A percentile compares a stretch with the other conserved stretches of the same genome.
Evolutionary conservation across 2,113 vertebrate genomes (phyloP).

Genomic region (Ardeotis arabs): DNA sequence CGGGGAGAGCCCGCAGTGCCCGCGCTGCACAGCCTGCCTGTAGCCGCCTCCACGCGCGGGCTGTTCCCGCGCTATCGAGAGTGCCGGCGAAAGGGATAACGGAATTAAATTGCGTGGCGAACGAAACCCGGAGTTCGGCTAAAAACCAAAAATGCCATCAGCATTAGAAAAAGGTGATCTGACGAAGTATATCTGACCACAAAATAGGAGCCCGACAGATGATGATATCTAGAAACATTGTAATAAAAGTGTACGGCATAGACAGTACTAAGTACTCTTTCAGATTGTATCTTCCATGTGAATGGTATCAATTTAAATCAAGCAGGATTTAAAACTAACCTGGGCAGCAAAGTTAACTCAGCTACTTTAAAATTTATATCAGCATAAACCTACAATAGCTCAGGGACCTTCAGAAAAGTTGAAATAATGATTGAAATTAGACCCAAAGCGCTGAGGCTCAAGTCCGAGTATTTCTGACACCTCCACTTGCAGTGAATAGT

Average conservation of each 20-base stretch:
- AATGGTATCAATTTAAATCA: background rate
- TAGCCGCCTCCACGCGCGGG: fast-evolving
- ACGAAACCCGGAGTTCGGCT: background rate
- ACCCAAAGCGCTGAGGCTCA: background rate
- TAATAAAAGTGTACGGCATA: background rate
- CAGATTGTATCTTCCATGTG: background rate
- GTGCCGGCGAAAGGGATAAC: fast-evolving
- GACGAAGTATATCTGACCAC: background rate
- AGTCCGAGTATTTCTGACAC: background rate
- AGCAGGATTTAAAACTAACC: background rate
- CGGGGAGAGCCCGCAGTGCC: fast-evolving
- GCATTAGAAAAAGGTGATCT: background rate
- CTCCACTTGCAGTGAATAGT: background rate
- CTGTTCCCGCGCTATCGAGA: fast-evolving
- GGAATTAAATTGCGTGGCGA: background rate
- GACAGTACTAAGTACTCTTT: background rate
- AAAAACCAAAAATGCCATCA: background rate
- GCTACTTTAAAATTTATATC: background rate
- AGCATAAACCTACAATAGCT: background rate
- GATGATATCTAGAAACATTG: background rate
- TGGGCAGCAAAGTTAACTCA: background rate
- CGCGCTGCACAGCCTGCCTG: background rate
- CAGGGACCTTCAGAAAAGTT: background rate
- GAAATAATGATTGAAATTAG: background rate
- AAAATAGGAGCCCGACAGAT: background rate